These are phyloP conservation scores for Etheostoma cragini DNA, from an alignment of 2,113 vertebrate species.

Conservation along the genomic window DNA sequence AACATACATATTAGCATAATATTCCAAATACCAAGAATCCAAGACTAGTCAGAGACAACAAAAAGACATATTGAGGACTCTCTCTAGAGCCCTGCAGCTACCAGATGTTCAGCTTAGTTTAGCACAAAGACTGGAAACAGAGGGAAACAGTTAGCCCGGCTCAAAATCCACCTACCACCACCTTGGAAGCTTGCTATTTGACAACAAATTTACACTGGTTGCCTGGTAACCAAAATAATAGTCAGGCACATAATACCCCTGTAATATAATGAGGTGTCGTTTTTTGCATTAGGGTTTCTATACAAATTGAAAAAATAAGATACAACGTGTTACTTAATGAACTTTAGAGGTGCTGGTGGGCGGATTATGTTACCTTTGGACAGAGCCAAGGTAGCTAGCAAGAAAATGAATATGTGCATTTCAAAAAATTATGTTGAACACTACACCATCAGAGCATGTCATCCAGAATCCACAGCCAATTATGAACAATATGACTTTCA, in stretches of 20 bases:
- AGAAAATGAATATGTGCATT: not conserved
- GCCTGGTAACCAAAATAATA: not conserved
- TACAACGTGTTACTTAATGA: not conserved
- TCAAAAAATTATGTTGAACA: not conserved
- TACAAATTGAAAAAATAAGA: not conserved
- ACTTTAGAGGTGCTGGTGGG: not conserved
- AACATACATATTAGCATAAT: too few species aligned
- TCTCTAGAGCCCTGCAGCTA: too few species aligned
- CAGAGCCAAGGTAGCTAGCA: not conserved
- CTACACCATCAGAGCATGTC: not conserved
- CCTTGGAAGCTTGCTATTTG: not conserved
- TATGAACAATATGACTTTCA: constrained; percentile 25
- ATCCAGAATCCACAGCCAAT: constrained; percentile 17
- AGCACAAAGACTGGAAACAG: not conserved
- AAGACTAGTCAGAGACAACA: too few species aligned
- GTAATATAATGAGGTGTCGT: not conserved
- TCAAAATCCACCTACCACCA: not conserved
- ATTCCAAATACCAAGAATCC: too few species aligned
- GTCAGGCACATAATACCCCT: not conserved
- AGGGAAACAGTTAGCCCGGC: not conserved
- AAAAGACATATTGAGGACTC: too few species aligned
- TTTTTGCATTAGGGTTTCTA: not conserved
- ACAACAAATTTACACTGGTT: not conserved
- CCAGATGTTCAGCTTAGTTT: not conserved
- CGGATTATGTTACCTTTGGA: not conserved